Percentiles rank a stretch among this genome's conserved stretches.
phyloP scores from a whole-genome alignment of 2,888 invertebrate genomes.

The Anthrax anthrax region DNA sequence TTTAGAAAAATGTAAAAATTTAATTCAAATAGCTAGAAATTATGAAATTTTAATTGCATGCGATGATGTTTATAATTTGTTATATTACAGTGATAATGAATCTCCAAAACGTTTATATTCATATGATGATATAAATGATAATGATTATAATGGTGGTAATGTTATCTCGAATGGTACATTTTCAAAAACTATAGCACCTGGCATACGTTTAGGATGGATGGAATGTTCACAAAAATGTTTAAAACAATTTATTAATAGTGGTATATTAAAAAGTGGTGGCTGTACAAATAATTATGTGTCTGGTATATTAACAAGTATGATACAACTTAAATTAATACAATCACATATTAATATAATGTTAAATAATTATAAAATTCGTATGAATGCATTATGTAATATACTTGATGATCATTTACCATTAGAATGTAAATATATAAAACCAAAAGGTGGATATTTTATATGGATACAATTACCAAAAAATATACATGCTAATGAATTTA shows the following conservation, averaged over 20 bases:
- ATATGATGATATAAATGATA: slow-evolving; percentile 35
- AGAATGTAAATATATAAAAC: slow-evolving; percentile 31
- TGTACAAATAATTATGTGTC: slow-evolving; percentile 44
- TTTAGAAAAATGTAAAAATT: slow-evolving; percentile 30
- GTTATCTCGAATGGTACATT: slow-evolving; percentile 50
- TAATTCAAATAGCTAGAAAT: slow-evolving; percentile 35
- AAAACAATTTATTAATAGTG: slow-evolving; percentile 32
- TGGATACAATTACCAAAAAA: slow-evolving; percentile 40
- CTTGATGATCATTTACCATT: slow-evolving; percentile 34
- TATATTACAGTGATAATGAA: slow-evolving; percentile 34
- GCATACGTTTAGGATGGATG: slow-evolving; percentile 49
- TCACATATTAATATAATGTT: slow-evolving; percentile 32
- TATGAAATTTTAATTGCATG: slow-evolving; percentile 37
- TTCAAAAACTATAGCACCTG: slow-evolving; percentile 49
- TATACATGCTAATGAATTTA: slow-evolving; percentile 30
- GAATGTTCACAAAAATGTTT: slow-evolving; percentile 38
- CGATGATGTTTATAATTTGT: slow-evolving; percentile 50
- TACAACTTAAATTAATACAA: slow-evolving; percentile 38
- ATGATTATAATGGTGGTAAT: slow-evolving; percentile 37
- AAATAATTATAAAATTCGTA: slow-evolving; percentile 34
- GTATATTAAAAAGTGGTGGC: slow-evolving; percentile 42
- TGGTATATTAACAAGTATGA: slow-evolving; percentile 38
- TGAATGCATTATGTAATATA: slow-evolving; percentile 30
- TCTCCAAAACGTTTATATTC: slow-evolving; percentile 39
- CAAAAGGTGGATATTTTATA: slow-evolving; percentile 45